Percentiles rank a stretch among this genome's conserved stretches.
phyloP scores from a whole-genome alignment of 2,888 invertebrate species.

The Geophilus truncorum region DNA sequence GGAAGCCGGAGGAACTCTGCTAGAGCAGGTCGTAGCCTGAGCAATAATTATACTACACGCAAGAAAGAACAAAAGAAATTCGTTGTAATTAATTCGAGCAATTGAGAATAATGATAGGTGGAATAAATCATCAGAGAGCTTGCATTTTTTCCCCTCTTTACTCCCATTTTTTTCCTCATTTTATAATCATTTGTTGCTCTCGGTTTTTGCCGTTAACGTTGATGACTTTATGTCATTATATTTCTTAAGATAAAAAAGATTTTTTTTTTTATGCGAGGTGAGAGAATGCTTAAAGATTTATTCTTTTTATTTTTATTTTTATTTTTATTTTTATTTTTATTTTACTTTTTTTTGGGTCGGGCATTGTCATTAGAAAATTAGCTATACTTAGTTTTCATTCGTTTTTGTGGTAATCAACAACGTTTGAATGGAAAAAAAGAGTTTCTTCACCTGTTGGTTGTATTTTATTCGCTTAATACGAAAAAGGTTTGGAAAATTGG shows the following conservation, averaged over 20 bases:
- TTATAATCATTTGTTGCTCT: background rate
- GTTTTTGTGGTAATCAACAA: background rate
- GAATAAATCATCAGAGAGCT: conserved; percentile 30
- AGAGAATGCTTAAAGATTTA: background rate
- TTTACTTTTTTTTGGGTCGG: no score
- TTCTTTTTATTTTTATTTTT: background rate
- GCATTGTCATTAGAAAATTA: background rate
- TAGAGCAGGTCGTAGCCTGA: background rate
- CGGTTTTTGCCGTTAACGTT: background rate
- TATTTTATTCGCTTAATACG: background rate
- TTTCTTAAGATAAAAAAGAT: background rate
- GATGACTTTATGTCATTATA: background rate
- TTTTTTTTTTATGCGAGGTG: background rate
- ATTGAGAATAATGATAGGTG: conserved; percentile 33
- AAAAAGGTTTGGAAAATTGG: background rate
- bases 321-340: no score
- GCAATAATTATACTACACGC: background rate
- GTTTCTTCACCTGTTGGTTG: background rate
- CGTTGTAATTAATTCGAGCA: conserved; percentile 32
- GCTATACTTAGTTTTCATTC: background rate
- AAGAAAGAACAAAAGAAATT: conserved; percentile 28
- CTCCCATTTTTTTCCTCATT: background rate
- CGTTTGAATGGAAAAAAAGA: background rate
- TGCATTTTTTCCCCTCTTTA: background rate
- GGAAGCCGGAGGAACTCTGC: background rate